Evolutionary conservation across 2,888 invertebrate genomes (phyloP).

Genomic region (Graphium colonna): DNA sequence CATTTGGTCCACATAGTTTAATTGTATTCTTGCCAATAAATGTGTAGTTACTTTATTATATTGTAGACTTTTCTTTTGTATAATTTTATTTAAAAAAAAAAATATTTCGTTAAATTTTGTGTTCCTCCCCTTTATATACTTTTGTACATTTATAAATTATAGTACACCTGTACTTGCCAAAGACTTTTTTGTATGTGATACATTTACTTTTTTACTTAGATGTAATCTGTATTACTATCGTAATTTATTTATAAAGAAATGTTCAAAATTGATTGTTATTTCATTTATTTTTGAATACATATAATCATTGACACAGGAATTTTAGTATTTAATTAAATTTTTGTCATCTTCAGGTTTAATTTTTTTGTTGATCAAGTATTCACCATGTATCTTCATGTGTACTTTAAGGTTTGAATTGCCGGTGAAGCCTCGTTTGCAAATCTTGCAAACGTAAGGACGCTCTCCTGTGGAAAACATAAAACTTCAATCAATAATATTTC

Average conservation of each 20-base stretch:
- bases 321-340: neutral
- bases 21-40: conserved; percentile 13
- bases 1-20: neutral
- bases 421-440: conserved; percentile 48
- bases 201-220: conserved; percentile 67
- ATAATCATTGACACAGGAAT: neutral
- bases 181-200: conserved; percentile 78
- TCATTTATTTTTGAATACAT: conserved; percentile 14
- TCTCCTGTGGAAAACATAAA: conserved; percentile 32
- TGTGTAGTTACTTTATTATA: conserved; percentile 7
- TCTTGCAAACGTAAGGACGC: conserved; percentile 48
- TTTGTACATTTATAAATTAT: conserved; percentile 37
- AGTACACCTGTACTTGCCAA: conserved; percentile 71
- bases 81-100: neutral
- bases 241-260: conserved; percentile 38
- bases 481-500: no score
- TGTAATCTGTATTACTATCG: conserved; percentile 56
- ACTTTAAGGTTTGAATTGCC: conserved; percentile 44
- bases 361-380: conserved; percentile 47
- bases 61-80: neutral
- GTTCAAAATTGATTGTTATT: conserved; percentile 16
- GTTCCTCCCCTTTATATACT: conserved; percentile 7
- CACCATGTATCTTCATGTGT: conserved; percentile 66
- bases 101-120: conserved; percentile 12
- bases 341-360: conserved; percentile 1